These are phyloP conservation scores for Opisthocomus hoazin DNA, from an alignment of 2,113 vertebrate genomes.

Conservation along the genomic window DNA sequence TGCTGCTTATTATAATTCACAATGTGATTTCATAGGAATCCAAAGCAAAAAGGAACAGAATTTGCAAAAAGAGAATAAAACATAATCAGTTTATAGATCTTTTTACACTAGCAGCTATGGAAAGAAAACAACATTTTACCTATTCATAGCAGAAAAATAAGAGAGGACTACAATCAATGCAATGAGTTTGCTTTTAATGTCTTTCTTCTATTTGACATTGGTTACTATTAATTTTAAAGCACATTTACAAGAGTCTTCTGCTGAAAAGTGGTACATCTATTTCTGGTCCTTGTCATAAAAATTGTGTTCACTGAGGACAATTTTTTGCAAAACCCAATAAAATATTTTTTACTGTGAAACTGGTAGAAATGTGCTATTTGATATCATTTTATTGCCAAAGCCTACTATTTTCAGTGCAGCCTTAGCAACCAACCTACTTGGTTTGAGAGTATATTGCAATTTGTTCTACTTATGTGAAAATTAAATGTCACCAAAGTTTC, in stretches of 20 bases:
- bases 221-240: not conserved
- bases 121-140: not conserved
- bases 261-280: not conserved
- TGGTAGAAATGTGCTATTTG: not conserved
- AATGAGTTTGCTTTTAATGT: not conserved
- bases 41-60: not conserved
- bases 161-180: not conserved
- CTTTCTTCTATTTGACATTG: not conserved
- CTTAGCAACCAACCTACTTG: not conserved
- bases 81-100: not conserved
- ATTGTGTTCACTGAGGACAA: not conserved
- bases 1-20: not conserved
- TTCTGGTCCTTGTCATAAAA: not conserved
- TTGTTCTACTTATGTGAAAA: slow-evolving; percentile 41
- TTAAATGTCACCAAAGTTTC: not conserved
- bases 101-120: not conserved
- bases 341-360: not conserved
- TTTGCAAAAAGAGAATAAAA: not conserved
- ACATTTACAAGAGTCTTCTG: not conserved
- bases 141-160: not conserved
- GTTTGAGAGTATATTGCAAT: not conserved
- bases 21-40: not conserved
- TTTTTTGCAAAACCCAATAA: not conserved
- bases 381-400: not conserved
- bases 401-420: not conserved